A percentile compares a stretch with the other conserved stretches of the same genome.
These are phyloP conservation scores for Sycophaga agraensis DNA, from an alignment of 1,140 invertebrate genomes.

Conservation along the genomic window DNA sequence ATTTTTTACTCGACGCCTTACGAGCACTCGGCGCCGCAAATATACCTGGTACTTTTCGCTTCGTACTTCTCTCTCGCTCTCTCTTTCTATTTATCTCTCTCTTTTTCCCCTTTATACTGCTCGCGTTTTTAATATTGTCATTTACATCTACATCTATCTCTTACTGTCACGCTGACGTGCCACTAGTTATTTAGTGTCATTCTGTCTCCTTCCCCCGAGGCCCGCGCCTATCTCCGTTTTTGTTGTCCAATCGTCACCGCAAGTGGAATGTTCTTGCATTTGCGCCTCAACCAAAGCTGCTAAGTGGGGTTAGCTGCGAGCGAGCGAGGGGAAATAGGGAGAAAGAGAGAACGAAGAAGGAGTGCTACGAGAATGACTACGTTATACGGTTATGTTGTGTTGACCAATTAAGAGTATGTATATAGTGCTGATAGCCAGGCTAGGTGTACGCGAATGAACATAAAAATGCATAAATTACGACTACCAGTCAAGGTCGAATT, in stretches of 20 bases:
- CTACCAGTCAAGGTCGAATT: constrained; percentile 53
- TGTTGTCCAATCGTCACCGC: not conserved
- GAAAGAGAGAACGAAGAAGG: not conserved
- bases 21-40: too few species aligned
- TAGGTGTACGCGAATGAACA: not conserved
- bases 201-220: not conserved
- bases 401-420: not conserved
- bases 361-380: not conserved
- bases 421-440: not conserved
- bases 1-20: too few species aligned
- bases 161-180: too few species aligned
- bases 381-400: not conserved
- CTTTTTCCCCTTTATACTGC: too few species aligned
- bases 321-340: not conserved
- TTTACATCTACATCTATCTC: too few species aligned
- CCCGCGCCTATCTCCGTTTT: not conserved
- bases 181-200: not conserved
- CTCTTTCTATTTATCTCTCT: not conserved
- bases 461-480: constrained; percentile 52
- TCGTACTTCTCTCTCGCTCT: not conserved
- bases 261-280: constrained; percentile 6
- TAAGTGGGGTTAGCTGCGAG: not conserved
- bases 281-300: not conserved
- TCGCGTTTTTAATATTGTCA: too few species aligned
- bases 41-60: too few species aligned